phyloP scores from a whole-genome alignment of 2,888 invertebrate genomes.

The Dioctria rufipes region DNA sequence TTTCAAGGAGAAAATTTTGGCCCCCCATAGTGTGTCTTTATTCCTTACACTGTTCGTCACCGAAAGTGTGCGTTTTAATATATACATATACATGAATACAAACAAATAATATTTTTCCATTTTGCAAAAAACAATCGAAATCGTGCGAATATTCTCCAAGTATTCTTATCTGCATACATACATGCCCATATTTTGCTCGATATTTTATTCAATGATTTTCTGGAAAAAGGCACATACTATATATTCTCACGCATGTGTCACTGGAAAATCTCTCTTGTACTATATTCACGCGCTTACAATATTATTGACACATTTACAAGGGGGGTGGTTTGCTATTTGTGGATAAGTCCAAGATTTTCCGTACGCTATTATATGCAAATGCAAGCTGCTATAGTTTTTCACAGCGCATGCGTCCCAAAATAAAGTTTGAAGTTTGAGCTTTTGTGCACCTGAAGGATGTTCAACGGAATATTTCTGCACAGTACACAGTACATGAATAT shows the following conservation, averaged over 20 bases:
- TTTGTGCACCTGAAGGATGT: conserved; percentile 8
- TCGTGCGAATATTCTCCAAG: background rate
- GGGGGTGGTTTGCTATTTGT: background rate
- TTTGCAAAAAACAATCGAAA: background rate
- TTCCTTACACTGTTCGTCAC: too few species aligned
- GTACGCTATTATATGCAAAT: background rate
- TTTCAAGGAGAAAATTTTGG: background rate
- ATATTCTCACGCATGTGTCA: conserved; percentile 17
- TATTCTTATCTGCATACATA: background rate
- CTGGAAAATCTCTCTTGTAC: conserved; percentile 6
- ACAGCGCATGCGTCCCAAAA: conserved; percentile 8
- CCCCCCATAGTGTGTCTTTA: background rate
- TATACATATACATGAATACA: too few species aligned
- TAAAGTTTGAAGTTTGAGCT: background rate
- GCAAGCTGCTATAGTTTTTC: conserved; percentile 1
- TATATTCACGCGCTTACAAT: conserved; percentile 1
- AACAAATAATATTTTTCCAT: background rate
- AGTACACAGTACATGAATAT: background rate
- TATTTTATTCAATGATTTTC: conserved; percentile 38
- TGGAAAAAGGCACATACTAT: background rate
- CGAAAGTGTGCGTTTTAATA: too few species aligned
- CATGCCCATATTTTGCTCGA: background rate
- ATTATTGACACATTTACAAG: background rate
- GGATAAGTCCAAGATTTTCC: conserved; percentile 26
- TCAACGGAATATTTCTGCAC: background rate